phyloP scores from a whole-genome alignment of 2,888 invertebrate genomes.

The Drosophila demipolita region DNA sequence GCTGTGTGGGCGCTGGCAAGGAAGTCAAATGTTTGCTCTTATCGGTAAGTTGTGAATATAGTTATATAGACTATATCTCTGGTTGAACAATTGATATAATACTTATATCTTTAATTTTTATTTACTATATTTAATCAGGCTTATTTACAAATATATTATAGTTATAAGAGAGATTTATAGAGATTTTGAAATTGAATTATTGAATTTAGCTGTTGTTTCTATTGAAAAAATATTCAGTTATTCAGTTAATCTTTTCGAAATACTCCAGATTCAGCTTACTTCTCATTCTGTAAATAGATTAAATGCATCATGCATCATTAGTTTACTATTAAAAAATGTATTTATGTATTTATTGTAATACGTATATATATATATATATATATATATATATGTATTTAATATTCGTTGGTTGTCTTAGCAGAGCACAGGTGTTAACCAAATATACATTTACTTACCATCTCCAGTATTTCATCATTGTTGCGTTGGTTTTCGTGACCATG shows the following conservation, averaged over 20 bases:
- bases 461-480: conserved; percentile 95
- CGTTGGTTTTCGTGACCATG: conserved; percentile 95
- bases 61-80: background rate
- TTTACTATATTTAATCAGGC: background rate
- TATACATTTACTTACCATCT: conserved; percentile 40
- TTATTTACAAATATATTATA: background rate
- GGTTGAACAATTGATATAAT: background rate
- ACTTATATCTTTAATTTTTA: background rate
- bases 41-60: conserved; percentile 88
- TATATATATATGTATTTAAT: background rate
- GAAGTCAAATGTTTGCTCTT: conserved; percentile 97
- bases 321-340: background rate
- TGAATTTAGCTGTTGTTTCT: no score
- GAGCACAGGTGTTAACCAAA: conserved; percentile 20
- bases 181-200: background rate
- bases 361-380: background rate
- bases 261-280: background rate
- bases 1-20: conserved; percentile 96
- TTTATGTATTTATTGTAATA: background rate
- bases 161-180: background rate
- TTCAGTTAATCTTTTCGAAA: background rate
- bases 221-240: background rate
- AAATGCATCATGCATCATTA: background rate
- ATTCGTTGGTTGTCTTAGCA: background rate
- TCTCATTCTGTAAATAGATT: background rate